phyloP scores from a whole-genome alignment of 2,797 vertebrate species.

The Sciurus vulgaris region DNA sequence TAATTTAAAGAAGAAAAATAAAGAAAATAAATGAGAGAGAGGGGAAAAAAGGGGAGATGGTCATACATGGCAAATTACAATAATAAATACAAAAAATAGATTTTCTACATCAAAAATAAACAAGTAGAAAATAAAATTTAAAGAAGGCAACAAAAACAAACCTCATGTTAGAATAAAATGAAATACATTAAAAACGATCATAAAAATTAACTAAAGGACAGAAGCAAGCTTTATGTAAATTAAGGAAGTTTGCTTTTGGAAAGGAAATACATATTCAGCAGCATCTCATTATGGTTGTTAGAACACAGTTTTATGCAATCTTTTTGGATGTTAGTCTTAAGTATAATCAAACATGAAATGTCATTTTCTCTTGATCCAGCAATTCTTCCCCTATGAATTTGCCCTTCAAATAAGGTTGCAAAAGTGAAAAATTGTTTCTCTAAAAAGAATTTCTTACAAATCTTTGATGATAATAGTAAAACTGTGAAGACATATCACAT shows the following conservation, averaged over 20 bases:
- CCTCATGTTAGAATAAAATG: not conserved
- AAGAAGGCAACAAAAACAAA: not conserved
- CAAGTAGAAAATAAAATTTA: not conserved
- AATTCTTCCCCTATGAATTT: not conserved
- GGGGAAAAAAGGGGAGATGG: not conserved
- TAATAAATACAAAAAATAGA: not conserved
- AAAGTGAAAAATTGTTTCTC: not conserved
- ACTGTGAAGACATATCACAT: not conserved
- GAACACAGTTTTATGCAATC: not conserved
- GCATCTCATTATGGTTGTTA: not conserved
- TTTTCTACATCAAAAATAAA: not conserved
- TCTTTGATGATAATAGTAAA: not conserved
- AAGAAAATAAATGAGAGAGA: not conserved
- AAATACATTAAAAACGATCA: not conserved
- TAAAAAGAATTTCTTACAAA: not conserved
- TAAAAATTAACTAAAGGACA: not conserved
- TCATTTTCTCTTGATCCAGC: not conserved
- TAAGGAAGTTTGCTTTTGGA: not conserved
- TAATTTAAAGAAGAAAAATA: too few relatives aligned
- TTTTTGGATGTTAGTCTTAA: not conserved
- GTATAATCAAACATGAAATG: slow-evolving; percentile 6
- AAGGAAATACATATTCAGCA: not conserved
- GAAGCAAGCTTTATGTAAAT: slow-evolving; percentile 3
- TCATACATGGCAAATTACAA: not conserved
- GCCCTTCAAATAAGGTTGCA: not conserved